phyloP scores from a whole-genome alignment of 1,140 invertebrate genomes.

The Solen grandis region DNA sequence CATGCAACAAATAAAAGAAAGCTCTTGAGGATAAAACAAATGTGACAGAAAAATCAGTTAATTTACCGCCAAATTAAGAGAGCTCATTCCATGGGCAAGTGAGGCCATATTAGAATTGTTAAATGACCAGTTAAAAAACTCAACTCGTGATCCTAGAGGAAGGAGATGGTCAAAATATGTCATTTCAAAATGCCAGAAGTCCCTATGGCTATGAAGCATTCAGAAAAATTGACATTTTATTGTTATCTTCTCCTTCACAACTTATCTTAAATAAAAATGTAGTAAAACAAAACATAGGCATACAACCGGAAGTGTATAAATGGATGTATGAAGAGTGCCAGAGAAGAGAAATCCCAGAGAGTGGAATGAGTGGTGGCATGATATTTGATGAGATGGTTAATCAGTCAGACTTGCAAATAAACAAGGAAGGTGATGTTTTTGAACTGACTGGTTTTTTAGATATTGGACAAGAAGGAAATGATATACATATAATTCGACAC shows the following conservation, averaged over 20 bases:
- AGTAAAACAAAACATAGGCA: slow-evolving; percentile 8
- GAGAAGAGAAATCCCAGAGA: slow-evolving; percentile 20
- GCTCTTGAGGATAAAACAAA: too few species aligned
- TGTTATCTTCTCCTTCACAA: neutral
- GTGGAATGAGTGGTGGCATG: slow-evolving; percentile 47
- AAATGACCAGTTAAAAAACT: neutral
- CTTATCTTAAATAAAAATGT: slow-evolving; percentile 19
- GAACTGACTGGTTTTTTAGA: slow-evolving; percentile 38
- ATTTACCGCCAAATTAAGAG: neutral
- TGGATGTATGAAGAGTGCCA: slow-evolving; percentile 54
- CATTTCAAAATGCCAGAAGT: slow-evolving; percentile 2
- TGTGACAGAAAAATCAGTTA: too few species aligned
- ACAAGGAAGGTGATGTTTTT: slow-evolving; percentile 6
- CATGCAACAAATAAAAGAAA: neutral
- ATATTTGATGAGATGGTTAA: slow-evolving; percentile 55
- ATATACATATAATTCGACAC: neutral
- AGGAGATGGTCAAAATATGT: slow-evolving; percentile 7
- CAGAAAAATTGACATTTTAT: neutral
- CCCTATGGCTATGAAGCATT: slow-evolving; percentile 6
- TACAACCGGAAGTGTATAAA: slow-evolving; percentile 27
- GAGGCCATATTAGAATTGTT: neutral
- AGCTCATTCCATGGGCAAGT: neutral
- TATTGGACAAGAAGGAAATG: slow-evolving; percentile 14
- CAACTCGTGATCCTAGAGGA: neutral
- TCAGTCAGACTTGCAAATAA: slow-evolving; percentile 28